A percentile compares a stretch with the other conserved stretches of the same genome.
Evolutionary conservation across 2,888 invertebrate genomes (phyloP).

Genomic region (Scrobipalpa atriplicella): DNA sequence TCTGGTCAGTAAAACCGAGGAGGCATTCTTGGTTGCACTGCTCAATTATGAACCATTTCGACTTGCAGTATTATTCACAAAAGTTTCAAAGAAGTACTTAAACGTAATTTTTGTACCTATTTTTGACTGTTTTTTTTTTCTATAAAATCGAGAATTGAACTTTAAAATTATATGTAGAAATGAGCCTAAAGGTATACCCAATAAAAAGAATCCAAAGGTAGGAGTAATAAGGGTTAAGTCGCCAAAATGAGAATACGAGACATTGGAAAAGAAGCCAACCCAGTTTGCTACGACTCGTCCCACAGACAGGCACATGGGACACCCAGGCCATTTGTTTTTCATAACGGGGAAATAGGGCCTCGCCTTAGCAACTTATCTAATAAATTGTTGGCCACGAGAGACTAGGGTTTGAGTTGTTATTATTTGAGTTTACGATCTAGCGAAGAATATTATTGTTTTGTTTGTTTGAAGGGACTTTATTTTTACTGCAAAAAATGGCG

Average conservation of each 20-base stretch:
- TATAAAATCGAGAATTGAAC: too few relatives aligned
- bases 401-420: constrained; percentile 18
- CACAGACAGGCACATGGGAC: constrained; percentile 22
- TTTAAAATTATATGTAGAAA: too few relatives aligned
- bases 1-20: not conserved
- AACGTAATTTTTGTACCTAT: too few relatives aligned
- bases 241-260: not conserved
- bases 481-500: too few relatives aligned
- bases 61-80: not conserved
- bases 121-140: too few relatives aligned
- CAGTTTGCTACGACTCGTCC: constrained; percentile 2
- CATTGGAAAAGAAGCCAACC: not conserved
- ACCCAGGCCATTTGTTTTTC: constrained; percentile 27
- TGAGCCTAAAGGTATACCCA: not conserved
- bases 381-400: constrained; percentile 27
- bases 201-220: not conserved
- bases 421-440: constrained; percentile 23
- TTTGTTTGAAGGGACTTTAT: constrained; percentile 7
- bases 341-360: constrained; percentile 27
- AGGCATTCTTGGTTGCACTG: not conserved
- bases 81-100: too few relatives aligned
- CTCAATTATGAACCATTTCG: not conserved
- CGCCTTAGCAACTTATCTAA: constrained; percentile 25
- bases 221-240: too few relatives aligned
- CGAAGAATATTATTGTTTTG: constrained; percentile 17